phyloP scores from a whole-genome alignment of 2,113 vertebrate genomes.

The Mobula hypostoma region DNA sequence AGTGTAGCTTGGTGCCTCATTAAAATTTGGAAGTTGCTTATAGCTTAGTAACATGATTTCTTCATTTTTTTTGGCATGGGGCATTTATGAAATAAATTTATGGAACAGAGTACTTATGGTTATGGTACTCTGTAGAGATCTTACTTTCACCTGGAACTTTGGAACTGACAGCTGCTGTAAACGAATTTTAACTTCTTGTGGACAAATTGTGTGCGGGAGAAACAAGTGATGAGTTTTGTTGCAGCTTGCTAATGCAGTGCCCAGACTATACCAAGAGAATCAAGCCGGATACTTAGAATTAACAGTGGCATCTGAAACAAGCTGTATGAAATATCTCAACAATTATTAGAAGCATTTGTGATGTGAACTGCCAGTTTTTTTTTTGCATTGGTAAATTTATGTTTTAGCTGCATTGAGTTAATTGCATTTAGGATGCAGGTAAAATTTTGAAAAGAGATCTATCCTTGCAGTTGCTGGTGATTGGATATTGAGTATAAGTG shows the following conservation, averaged over 20 bases:
- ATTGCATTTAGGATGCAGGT: background rate
- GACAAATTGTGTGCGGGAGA: background rate
- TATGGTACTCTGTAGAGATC: too few relatives aligned
- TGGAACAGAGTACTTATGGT: background rate
- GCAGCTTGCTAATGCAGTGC: background rate
- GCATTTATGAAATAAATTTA: background rate
- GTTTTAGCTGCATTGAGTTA: background rate
- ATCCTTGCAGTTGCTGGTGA: background rate
- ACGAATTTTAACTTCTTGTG: background rate
- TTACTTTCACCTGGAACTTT: too few relatives aligned
- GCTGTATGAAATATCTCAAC: background rate
- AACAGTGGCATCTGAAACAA: background rate
- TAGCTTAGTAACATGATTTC: too few relatives aligned
- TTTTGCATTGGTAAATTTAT: background rate
- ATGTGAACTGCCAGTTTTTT: background rate
- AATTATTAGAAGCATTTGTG: background rate
- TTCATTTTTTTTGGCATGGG: too few relatives aligned
- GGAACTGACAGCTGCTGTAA: too few relatives aligned
- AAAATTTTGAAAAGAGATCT: background rate
- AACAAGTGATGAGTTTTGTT: background rate
- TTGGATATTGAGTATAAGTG: background rate
- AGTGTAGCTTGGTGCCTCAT: too few relatives aligned
- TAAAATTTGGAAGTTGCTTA: too few relatives aligned
- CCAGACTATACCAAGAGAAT: background rate
- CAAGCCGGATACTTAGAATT: background rate